Evolutionary conservation across 2,113 vertebrate species (phyloP), one percentile per base, ranked within the genome.

Genomic region (Cichladusa arquata): DNA sequence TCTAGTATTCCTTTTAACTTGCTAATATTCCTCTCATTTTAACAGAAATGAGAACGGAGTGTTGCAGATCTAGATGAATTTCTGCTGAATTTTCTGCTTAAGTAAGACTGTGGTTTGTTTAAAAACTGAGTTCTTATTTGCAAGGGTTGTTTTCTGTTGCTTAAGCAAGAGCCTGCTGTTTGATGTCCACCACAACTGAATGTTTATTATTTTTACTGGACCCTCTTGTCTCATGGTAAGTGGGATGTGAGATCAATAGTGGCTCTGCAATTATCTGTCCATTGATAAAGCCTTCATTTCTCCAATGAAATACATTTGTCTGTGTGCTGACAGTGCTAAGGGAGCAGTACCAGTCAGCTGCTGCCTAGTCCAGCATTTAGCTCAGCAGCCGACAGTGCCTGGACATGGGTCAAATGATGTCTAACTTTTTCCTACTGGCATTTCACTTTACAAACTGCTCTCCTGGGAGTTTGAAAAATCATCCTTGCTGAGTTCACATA

Each of bases 251-350:
- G 95, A 98, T 98, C 98, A 97, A 97, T 97, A 97, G 94, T 88
- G 92, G 86, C 89, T 96, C 96, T 97, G 97, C 93, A 97, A 98
- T 98, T 98, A 98, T 98, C 98, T 98, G 95, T 92, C 95, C 96
- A 97, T 97, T 98, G 98, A 98, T 97, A 98, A 98, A 98, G 78
- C 93, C 96, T 98, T 97, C 94, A 96, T 95, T 95, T 94, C 96
- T 95, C 90, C 96, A 94, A 96, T 97, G 96, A 94, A 96, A 91
- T 94, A 54, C 96, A 97, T 98, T 98, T 96, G 56, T 96, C 95
- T 95, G 78, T 77, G 96, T 92, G 90, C 91, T 97, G 94, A 95
- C 93, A 94, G 84, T 95, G 95, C 97, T 90, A 73, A 95, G 81
- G 76, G 61, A 93, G 79, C 83, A 77, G 94, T 17, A 81, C 69